phyloP scores from a whole-genome alignment of 2,888 invertebrate genomes.

The Pristionchus mayeri region DNA sequence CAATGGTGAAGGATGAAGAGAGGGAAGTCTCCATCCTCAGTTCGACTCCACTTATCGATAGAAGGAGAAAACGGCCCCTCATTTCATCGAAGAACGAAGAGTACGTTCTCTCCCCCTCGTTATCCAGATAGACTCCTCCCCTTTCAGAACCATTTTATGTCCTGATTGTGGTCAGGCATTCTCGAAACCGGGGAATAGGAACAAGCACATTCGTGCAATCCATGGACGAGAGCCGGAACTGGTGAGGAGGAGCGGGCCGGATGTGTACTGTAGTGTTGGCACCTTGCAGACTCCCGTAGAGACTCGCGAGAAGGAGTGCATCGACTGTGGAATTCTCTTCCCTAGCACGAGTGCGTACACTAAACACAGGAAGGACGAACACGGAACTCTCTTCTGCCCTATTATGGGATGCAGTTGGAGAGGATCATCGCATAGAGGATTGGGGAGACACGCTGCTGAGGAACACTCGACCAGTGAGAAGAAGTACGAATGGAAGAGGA shows the following conservation, averaged over 20 bases:
- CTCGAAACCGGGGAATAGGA: not conserved
- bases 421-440: not conserved
- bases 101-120: not conserved
- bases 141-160: not conserved
- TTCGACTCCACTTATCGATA: not conserved
- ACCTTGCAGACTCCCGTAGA: not conserved
- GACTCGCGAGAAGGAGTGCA: not conserved
- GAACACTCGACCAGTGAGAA: not conserved
- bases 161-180: not conserved
- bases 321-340: not conserved
- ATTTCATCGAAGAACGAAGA: not conserved
- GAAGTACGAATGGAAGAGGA: not conserved
- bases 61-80: no score
- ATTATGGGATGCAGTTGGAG: not conserved
- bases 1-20: not conserved
- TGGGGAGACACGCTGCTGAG: not conserved
- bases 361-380: not conserved
- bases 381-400: not conserved
- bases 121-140: not conserved
- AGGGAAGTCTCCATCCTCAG: not conserved
- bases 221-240: not conserved
- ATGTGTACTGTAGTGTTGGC: not conserved
- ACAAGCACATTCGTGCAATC: not conserved
- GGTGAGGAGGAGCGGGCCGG: no score
- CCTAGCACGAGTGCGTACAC: not conserved